A percentile compares a stretch with the other conserved stretches of the same genome.
These are phyloP conservation scores for Onchidella celtica DNA, from an alignment of 2,888 invertebrate genomes.

Conservation along the genomic window DNA sequence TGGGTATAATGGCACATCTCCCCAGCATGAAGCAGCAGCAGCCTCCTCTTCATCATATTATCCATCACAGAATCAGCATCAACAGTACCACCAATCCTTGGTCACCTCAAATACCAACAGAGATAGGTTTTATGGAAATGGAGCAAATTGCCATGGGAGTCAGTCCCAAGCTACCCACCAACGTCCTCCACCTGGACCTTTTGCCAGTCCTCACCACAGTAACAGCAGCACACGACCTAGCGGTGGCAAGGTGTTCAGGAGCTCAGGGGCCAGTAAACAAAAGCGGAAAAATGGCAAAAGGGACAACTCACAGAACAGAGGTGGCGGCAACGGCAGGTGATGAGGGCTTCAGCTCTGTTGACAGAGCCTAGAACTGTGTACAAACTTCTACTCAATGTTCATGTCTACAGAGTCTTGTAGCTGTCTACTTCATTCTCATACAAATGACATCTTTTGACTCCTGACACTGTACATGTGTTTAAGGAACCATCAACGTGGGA, in stretches of 20 bases:
- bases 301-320: conserved; percentile 48
- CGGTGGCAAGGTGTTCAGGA: conserved; percentile 3
- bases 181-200: conserved; percentile 44
- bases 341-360: conserved; percentile 12
- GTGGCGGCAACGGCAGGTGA: conserved; percentile 35
- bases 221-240: conserved; percentile 5
- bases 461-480: too few species aligned
- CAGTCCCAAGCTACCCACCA: conserved; percentile 24
- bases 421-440: too few species aligned
- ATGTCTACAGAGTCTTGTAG: not conserved
- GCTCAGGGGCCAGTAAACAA: not conserved
- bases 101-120: not conserved
- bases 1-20: conserved; percentile 3
- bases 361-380: conserved; percentile 1
- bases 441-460: too few species aligned
- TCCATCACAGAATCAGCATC: conserved; percentile 6
- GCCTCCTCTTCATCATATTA: not conserved
- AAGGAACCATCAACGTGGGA: too few species aligned
- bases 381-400: not conserved
- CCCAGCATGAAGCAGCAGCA: conserved; percentile 23
- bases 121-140: conserved; percentile 22
- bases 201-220: not conserved
- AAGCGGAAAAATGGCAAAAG: conserved; percentile 39
- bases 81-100: conserved; percentile 4
- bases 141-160: not conserved